Conservation (phyloP, 2,797 vertebrate species). For the Nasua narica region DNA sequence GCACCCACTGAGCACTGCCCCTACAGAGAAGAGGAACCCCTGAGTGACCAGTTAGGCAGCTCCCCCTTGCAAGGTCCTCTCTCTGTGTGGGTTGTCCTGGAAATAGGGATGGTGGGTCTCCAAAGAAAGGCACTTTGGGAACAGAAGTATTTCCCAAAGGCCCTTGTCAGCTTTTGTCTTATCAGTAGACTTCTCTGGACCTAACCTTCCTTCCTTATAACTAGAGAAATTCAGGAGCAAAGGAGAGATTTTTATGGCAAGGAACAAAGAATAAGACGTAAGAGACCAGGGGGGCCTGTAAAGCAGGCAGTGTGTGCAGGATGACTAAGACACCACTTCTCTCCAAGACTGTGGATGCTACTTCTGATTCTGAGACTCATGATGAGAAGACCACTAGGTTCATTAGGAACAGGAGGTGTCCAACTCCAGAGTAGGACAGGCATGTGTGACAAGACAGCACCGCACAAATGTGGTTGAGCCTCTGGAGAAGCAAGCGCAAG, state of each 20-base stretch:
- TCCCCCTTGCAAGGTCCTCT: not conserved
- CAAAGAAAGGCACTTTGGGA: not conserved
- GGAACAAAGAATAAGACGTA: not conserved
- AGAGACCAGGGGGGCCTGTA: not conserved
- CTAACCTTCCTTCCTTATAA: not conserved
- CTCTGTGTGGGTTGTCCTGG: not conserved
- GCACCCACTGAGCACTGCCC: not conserved
- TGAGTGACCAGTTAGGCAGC: not conserved
- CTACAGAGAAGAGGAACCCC: not conserved
- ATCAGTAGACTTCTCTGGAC: not conserved
- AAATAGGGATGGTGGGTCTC: not conserved
- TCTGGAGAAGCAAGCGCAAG: constrained; percentile 47
- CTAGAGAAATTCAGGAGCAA: not conserved
- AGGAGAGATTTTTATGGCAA: not conserved
- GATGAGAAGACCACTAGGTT: not conserved
- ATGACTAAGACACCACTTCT: not conserved
- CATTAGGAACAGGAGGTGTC: not conserved
- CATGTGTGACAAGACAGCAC: not conserved
- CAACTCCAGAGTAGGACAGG: not conserved
- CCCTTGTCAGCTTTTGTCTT: not conserved
- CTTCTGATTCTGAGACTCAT: not conserved
- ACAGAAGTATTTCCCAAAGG: not conserved
- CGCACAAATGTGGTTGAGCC: not conserved
- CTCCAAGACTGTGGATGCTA: not conserved
- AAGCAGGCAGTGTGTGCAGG: not conserved